Evolutionary conservation across 2,113 vertebrate genomes (phyloP), one percentile per base, ranked within the genome.

Genomic region (Marmota monax): DNA sequence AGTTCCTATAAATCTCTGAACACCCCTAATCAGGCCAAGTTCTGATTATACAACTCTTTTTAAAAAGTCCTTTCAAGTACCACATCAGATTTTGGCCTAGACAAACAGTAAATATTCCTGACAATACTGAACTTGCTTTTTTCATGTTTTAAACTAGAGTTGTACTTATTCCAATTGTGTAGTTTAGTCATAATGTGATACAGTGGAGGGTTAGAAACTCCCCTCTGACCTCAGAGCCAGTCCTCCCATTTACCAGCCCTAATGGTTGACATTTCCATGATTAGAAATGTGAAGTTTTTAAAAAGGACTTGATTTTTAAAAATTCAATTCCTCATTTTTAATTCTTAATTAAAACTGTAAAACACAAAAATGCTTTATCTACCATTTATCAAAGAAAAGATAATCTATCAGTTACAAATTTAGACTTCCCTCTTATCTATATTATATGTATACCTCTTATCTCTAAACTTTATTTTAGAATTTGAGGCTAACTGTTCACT

Each of bases 311-410:
- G 58, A 58, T 23, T 27, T 63, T 63, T 63, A 27, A 63, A 27
- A 63, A 63, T 27, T 63, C 22, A 63, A 63, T 63, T 63, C 61
- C 10, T 63, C 25, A 10, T 63, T 63, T 63, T 27, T 45, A 72
- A 32, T 73, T 27, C 67, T 83, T 82, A 72, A 69, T 39, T 39
- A 25, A 73, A 84, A 48, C 56, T 34, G 70, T 61, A 78, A 90
- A 90, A 74, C 51, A 56, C 2, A 56, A 79, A 78, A 34, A 39
- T 42, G 7, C 10, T 51, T 70, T 25, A 42, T 72, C 39, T 78
- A 84, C 23, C 72, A 80, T 67, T 90, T 93, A 17, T 63, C n/a
- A 91, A n/a, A 86, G 18, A n/a, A 84, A 88, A 80, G 25, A 89
- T 67, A 73, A 37, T 53, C 73, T 63, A 34, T 42, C 48, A 34